phyloP scores from a whole-genome alignment of 2,797 vertebrate species.

The Platalea minor region DNA sequence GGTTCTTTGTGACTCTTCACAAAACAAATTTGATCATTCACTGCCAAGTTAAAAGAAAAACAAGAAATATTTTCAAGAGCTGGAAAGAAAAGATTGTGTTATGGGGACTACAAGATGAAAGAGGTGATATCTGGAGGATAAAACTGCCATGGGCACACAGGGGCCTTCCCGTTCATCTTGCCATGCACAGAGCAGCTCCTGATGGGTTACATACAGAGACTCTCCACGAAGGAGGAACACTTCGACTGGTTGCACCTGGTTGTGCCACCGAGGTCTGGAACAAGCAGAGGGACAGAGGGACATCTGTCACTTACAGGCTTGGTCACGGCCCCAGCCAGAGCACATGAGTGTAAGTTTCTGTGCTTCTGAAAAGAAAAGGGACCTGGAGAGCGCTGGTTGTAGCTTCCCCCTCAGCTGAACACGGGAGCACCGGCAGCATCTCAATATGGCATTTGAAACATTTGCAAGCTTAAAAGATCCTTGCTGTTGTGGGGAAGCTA shows the following conservation, averaged over 20 bases:
- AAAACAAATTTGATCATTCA: neutral
- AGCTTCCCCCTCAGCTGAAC: neutral
- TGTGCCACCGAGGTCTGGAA: neutral
- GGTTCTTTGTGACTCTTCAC: neutral
- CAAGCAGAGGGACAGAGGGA: neutral
- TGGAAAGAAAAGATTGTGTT: neutral
- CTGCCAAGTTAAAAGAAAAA: neutral
- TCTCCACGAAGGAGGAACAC: neutral
- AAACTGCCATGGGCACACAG: neutral
- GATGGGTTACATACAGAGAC: neutral
- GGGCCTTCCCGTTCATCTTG: neutral
- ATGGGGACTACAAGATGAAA: neutral
- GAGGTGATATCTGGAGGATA: neutral
- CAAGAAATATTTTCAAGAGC: neutral
- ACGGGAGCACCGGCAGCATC: neutral
- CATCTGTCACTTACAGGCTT: neutral
- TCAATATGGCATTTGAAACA: neutral
- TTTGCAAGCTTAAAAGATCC: neutral
- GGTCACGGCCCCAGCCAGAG: neutral
- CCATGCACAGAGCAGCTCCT: neutral
- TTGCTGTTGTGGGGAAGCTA: neutral
- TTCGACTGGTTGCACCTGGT: neutral
- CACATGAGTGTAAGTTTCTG: neutral
- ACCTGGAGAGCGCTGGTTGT: neutral
- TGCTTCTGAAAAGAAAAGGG: neutral